These are phyloP conservation scores for Parotia lawesii DNA, from an alignment of 2,113 vertebrate genomes.

Conservation along the genomic window DNA sequence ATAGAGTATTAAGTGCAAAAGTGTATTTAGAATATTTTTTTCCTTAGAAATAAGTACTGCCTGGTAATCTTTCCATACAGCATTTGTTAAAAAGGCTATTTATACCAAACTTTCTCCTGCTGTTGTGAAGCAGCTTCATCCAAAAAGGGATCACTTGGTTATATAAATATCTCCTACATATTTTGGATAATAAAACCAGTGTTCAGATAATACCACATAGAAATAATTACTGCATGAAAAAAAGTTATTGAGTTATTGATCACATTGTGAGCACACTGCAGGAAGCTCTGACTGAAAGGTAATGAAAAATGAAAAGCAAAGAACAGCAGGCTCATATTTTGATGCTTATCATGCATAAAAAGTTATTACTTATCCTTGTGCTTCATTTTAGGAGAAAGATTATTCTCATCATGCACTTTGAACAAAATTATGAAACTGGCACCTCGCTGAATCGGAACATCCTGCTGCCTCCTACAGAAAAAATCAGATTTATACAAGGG, in stretches of 20 bases:
- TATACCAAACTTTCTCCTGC: slow-evolving; percentile 70
- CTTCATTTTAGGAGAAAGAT: slow-evolving; percentile 78
- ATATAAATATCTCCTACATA: slow-evolving; percentile 76
- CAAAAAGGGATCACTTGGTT: slow-evolving; percentile 79
- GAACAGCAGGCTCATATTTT: slow-evolving; percentile 81
- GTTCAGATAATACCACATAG: background rate
- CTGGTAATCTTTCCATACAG: slow-evolving; percentile 32
- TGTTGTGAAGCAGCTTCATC: slow-evolving; percentile 68
- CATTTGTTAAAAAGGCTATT: slow-evolving; percentile 69
- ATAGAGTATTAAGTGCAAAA: background rate
- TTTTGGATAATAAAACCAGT: slow-evolving; percentile 62
- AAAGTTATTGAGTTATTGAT: slow-evolving; percentile 93
- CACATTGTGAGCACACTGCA: slow-evolving; percentile 72
- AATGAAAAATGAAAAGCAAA: slow-evolving; percentile 79
- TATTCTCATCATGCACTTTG: slow-evolving; percentile 79
- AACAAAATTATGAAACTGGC: slow-evolving; percentile 79
- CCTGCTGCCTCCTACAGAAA: background rate
- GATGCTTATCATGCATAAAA: slow-evolving; percentile 84
- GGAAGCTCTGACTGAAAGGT: slow-evolving; percentile 77
- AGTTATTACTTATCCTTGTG: slow-evolving; percentile 79
- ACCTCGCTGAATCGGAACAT: slow-evolving; percentile 69
- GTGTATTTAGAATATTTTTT: slow-evolving; percentile 1
- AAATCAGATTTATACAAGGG: slow-evolving; percentile 56
- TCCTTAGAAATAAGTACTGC: slow-evolving; percentile 27
- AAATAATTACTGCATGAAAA: slow-evolving; percentile 84